Conservation (phyloP, 2,113 vertebrate species). For the Pluvianellus socialis region DNA sequence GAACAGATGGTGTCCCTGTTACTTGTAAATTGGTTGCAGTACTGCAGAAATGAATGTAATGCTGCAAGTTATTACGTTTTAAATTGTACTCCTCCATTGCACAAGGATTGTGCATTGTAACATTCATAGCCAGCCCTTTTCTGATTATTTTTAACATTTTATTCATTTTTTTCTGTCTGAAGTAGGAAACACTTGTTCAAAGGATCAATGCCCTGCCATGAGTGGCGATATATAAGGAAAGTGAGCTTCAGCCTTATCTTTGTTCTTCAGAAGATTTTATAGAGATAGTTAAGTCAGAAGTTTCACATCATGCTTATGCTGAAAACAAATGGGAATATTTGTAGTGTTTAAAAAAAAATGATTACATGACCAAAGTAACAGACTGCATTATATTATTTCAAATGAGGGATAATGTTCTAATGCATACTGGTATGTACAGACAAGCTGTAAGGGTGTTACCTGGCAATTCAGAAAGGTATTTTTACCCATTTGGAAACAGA, state of each 20-base stretch:
- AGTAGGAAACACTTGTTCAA: background rate
- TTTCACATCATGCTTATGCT: background rate
- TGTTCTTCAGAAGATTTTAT: background rate
- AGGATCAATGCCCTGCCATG: background rate
- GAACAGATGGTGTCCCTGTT: slow-evolving; percentile 40
- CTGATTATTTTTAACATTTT: background rate
- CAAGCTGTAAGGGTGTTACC: background rate
- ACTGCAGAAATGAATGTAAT: background rate
- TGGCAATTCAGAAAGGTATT: background rate
- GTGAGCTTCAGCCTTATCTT: background rate
- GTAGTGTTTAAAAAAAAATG: background rate
- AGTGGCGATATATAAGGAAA: background rate
- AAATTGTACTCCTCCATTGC: background rate
- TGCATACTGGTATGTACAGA: background rate
- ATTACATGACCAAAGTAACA: background rate
- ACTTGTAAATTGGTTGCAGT: slow-evolving; percentile 7
- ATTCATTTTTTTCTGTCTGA: background rate
- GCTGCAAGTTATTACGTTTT: background rate
- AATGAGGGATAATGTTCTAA: background rate
- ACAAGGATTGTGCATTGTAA: background rate
- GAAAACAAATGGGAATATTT: background rate
- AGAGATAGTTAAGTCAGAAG: background rate
- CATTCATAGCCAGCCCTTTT: background rate
- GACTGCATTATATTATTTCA: background rate
- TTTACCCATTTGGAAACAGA: background rate